These are phyloP conservation scores for Augiades crinisus DNA, from an alignment of 2,888 invertebrate species.

Conservation along the genomic window DNA sequence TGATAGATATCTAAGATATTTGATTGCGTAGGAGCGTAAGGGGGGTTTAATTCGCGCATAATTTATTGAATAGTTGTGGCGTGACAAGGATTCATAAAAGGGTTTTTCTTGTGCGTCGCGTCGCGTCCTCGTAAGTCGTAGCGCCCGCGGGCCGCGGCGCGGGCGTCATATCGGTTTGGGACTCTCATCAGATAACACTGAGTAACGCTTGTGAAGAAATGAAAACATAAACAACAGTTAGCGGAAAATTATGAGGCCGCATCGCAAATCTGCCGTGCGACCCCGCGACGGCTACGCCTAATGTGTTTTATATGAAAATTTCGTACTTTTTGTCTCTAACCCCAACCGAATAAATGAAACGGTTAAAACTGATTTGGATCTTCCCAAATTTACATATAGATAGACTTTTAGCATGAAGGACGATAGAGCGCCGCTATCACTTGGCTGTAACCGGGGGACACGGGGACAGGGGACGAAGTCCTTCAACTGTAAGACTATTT, in stretches of 20 bases:
- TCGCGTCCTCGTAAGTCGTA: constrained; percentile 6
- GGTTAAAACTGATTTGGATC: constrained; percentile 21
- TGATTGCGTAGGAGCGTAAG: background rate
- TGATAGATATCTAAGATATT: background rate
- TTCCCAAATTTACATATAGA: constrained; percentile 21
- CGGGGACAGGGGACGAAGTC: background rate
- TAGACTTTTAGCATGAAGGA: constrained; percentile 16
- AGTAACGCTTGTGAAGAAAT: constrained; percentile 18
- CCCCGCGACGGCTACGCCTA: background rate
- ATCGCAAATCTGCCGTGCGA: background rate
- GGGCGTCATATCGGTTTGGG: constrained; percentile 7
- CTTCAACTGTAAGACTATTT: background rate
- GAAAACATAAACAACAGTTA: constrained; percentile 15
- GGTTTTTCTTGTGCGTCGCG: constrained; percentile 3
- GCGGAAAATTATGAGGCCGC: constrained; percentile 13
- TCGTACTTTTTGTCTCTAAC: constrained; percentile 12
- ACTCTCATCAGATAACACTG: constrained; percentile 12
- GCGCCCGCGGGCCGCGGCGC: constrained; percentile 5
- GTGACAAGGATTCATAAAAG: constrained; percentile 22
- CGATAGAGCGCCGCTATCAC: constrained; percentile 11
- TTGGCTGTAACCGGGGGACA: background rate
- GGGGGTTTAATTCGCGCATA: background rate
- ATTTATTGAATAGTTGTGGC: background rate
- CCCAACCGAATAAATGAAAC: constrained; percentile 21
- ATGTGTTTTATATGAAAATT: background rate